Evolutionary conservation across 2,113 vertebrate genomes (phyloP).

Genomic region (Odontophorus gujanensis): DNA sequence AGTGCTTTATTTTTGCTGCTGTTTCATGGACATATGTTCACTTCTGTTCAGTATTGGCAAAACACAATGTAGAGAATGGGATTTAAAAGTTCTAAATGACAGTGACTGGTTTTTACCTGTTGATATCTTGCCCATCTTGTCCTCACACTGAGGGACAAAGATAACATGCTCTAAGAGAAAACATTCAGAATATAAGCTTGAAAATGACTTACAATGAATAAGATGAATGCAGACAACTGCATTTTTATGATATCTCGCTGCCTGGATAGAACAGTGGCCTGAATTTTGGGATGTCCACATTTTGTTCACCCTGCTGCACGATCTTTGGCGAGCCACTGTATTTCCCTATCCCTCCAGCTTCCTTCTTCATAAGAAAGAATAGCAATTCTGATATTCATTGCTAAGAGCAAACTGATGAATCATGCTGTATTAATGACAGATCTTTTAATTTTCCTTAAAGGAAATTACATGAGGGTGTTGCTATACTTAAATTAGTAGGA

Average conservation of each 20-base stretch:
- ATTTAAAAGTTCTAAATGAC: background rate
- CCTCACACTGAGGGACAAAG: background rate
- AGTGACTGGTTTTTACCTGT: background rate
- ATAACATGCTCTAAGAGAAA: background rate
- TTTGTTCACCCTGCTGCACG: background rate
- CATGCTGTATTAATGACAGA: background rate
- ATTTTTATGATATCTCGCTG: accelerated
- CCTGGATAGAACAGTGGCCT: background rate
- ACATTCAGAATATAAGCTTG: background rate
- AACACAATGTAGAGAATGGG: background rate
- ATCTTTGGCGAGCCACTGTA: background rate
- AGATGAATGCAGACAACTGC: background rate
- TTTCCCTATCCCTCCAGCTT: background rate
- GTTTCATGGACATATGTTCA: background rate
- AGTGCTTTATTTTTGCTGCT: background rate
- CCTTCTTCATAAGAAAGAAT: background rate
- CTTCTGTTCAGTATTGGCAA: background rate
- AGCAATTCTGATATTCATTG: background rate
- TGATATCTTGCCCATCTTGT: background rate
- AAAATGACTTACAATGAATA: background rate
- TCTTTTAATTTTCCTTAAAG: background rate
- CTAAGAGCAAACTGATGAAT: background rate
- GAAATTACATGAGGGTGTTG: background rate
- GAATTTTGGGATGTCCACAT: no score
- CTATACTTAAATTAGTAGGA: background rate